Evolutionary conservation across 2,797 vertebrate genomes (phyloP).

Genomic region (Silurus aristotelis): DNA sequence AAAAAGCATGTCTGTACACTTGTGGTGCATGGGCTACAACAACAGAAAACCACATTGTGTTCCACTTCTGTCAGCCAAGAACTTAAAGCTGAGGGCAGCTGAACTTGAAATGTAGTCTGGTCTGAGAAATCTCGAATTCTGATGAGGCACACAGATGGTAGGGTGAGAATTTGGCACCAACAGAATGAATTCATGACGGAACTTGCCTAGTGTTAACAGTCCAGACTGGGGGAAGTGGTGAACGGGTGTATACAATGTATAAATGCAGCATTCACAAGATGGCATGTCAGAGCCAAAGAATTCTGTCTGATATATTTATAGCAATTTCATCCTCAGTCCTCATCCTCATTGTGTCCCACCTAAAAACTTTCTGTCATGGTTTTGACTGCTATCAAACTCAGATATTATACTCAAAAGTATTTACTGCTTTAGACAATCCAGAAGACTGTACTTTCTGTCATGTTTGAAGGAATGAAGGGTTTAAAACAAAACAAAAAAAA

Average conservation of each 20-base stretch:
- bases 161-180: too few species aligned
- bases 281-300: not conserved
- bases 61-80: too few species aligned
- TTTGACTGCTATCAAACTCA: not conserved
- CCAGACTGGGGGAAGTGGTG: too few species aligned
- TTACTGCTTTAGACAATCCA: not conserved
- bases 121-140: too few species aligned
- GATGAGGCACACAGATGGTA: too few species aligned
- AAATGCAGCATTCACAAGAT: not conserved
- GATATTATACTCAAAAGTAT: not conserved
- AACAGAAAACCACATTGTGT: too few species aligned
- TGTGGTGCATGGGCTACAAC: too few species aligned
- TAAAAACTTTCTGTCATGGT: not conserved
- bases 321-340: not conserved
- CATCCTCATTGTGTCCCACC: not conserved
- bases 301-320: not conserved
- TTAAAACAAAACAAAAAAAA: not conserved
- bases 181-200: too few species aligned
- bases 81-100: too few species aligned
- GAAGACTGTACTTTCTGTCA: not conserved
- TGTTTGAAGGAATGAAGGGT: not conserved
- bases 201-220: too few species aligned
- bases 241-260: not conserved
- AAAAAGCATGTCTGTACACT: too few species aligned
- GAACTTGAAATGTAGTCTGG: too few species aligned